Percentiles rank a stretch among this genome's conserved stretches.
Conservation (phyloP, 1,140 invertebrate species). For the Teleogryllus occipitalis region DNA sequence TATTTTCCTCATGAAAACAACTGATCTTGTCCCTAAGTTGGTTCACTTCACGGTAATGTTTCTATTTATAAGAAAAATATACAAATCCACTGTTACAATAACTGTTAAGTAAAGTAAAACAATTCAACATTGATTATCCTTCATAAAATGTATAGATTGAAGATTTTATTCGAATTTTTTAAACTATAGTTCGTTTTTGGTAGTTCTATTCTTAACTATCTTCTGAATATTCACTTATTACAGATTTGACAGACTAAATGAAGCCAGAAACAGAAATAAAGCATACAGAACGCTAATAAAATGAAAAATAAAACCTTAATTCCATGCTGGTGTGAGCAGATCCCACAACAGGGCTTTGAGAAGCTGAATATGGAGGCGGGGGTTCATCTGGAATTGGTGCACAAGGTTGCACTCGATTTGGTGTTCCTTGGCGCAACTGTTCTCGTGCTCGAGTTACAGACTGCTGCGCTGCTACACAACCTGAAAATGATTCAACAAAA, state of each 20-base stretch:
- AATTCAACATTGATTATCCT: too few relatives aligned
- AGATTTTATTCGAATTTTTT: background rate
- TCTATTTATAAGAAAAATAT: background rate
- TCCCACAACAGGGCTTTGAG: background rate
- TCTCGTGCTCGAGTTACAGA: background rate
- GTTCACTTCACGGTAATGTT: background rate
- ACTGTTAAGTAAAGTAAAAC: background rate
- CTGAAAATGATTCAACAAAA: conserved; percentile 4
- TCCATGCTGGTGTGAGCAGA: background rate
- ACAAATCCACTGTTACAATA: background rate
- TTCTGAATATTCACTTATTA: background rate
- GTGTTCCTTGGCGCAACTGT: background rate
- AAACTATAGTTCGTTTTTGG: background rate
- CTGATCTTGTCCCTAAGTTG: background rate
- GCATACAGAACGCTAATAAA: background rate
- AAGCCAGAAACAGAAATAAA: too few relatives aligned
- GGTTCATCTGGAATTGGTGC: background rate
- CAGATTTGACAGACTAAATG: background rate
- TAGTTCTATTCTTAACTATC: background rate
- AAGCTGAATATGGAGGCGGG: background rate
- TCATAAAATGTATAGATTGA: background rate
- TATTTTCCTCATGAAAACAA: too few relatives aligned
- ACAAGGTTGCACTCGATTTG: background rate
- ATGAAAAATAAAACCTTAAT: background rate
- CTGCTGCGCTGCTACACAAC: background rate